Base-by-base conservation (phyloP, 2,888 invertebrate genomes). In the Oligia fasciuncula region DNA sequence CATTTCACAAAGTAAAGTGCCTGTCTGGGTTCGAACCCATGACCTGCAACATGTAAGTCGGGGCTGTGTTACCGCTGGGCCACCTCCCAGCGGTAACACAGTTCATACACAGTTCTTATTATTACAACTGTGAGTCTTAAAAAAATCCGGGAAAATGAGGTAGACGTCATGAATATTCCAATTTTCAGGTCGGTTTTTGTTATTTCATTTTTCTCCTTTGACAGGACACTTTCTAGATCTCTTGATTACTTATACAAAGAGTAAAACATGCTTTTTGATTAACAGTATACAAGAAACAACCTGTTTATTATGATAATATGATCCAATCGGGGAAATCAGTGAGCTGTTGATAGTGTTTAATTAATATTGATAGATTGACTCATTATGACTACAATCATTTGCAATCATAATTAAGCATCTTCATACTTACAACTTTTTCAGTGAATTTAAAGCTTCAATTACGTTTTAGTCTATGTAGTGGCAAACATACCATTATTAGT, bases 311-410 rank as follows among this genome's bases (percentile, higher is more conserved):
- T 46, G 35, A 29, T 76, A 60, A 76, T n/a, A 51, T 51, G 17
- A 63, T 40, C 54, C 62, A 49, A 68, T 73, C 19, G 66, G 51
- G 6, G 54, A 81, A 67, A 46, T 35, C 51, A 54, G 54, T 69
- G 23, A 73, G 62, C 29, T 17, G 46, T 68, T 17, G n/a, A 68
- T 63, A 80, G 9, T 29, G 67, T 69, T n/a, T 73, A 29, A 80
- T 73, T 62, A 35, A 46, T 54, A 49, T 60, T 74, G 40, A 60
- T 46, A 8, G 23, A 67, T 62, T 78, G 78, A 62, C 29, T 77
- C 14, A 29, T n/a, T 77, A 49, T 51, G 35, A 69, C 2, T 49
- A 19, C 49, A 69, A 68, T 51, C 14, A 3, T 14, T 14, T n/a
- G 40, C 3, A 8, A 66, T 23, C 8, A 23, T 13, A 40, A 66